Conservation (phyloP, 2,113 vertebrate species). For the Talpa occidentalis region DNA sequence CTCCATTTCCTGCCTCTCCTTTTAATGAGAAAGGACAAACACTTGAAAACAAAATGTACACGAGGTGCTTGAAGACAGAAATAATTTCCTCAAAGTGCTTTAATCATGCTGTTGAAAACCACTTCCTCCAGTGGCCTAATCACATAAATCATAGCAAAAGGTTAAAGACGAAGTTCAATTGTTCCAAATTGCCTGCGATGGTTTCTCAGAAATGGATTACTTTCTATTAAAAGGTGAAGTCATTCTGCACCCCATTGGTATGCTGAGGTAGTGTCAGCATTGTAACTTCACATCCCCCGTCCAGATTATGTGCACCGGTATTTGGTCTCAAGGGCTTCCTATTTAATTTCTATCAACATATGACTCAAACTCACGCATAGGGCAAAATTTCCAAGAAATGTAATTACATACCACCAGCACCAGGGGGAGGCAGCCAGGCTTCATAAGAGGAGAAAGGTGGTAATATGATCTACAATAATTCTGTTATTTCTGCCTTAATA, state of each 20-base stretch:
- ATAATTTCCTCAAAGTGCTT: conserved; percentile 83
- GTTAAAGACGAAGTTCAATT: conserved; percentile 86
- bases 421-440: neutral
- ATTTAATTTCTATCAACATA: conserved; percentile 20
- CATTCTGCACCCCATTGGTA: conserved; percentile 67
- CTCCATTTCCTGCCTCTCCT: conserved; percentile 65
- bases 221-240: conserved; percentile 79
- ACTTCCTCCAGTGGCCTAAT: conserved; percentile 85
- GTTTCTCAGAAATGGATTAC: conserved; percentile 81
- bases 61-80: conserved; percentile 82
- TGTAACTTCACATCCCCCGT: neutral
- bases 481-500: neutral
- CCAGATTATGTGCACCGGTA: neutral
- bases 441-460: neutral
- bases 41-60: conserved; percentile 73
- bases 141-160: conserved; percentile 87
- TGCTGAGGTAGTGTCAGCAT: conserved; percentile 32
- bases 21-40: conserved; percentile 83
- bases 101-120: conserved; percentile 85
- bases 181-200: conserved; percentile 76
- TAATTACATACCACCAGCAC: neutral
- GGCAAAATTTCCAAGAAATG: neutral
- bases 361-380: conserved; percentile 18
- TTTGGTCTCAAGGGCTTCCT: neutral
- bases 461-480: neutral